These are phyloP conservation scores for Saccostrea glomerata DNA, from an alignment of 1,140 invertebrate species.

Conservation along the genomic window DNA sequence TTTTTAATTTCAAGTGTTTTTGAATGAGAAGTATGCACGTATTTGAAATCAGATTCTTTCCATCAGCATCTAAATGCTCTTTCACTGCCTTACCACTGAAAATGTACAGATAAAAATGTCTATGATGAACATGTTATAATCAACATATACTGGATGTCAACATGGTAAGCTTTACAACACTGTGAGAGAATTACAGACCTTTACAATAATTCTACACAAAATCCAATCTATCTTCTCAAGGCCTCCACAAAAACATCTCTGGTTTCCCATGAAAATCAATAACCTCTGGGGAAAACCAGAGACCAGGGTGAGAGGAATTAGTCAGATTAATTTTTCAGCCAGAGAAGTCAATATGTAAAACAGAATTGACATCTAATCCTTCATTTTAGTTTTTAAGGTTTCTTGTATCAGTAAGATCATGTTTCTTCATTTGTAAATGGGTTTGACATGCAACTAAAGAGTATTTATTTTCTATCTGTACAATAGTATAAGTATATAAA, in stretches of 20 bases:
- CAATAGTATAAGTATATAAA: too few relatives aligned
- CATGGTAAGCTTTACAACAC: background rate
- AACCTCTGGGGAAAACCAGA: background rate
- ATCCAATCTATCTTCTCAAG: constrained; percentile 20
- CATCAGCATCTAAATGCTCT: too few relatives aligned
- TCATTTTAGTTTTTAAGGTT: background rate
- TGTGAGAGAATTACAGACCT: background rate
- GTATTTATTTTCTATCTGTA: too few relatives aligned
- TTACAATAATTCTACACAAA: background rate
- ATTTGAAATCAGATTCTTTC: too few relatives aligned
- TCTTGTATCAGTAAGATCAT: background rate
- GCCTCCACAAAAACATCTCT: background rate
- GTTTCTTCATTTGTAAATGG: background rate
- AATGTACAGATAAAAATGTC: too few relatives aligned
- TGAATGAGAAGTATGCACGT: too few relatives aligned
- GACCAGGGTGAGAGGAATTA: background rate
- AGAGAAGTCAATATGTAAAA: background rate
- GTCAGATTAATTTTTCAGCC: background rate
- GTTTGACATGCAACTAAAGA: background rate
- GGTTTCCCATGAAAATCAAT: constrained; percentile 28
- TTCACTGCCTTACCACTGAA: too few relatives aligned
- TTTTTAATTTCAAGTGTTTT: too few relatives aligned
- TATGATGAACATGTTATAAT: background rate
- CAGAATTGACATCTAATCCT: background rate
- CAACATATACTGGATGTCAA: background rate